Conservation (phyloP, 2,113 vertebrate species). For the Indri indri region DNA sequence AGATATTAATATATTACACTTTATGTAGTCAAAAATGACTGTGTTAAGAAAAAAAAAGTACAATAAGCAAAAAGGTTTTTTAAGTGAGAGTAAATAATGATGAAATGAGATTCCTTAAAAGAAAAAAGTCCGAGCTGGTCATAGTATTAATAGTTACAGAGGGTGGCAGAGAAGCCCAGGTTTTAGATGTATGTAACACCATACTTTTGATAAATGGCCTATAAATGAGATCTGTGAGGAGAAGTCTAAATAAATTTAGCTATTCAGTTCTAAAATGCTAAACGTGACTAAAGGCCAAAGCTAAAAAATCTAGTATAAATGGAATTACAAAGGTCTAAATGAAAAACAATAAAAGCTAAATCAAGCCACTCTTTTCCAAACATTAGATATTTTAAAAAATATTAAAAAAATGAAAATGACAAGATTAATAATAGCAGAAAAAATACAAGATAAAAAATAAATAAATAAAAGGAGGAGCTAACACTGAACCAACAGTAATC, state of each 20-base stretch:
- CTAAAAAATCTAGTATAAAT: conserved; percentile 2
- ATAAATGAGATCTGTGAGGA: neutral
- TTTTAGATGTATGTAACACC: neutral
- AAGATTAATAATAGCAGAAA: neutral
- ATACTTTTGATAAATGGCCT: neutral
- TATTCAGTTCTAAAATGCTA: neutral
- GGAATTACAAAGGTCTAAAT: neutral
- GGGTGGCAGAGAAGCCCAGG: neutral
- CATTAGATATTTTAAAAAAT: neutral
- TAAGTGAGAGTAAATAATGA: neutral
- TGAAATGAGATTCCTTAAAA: neutral
- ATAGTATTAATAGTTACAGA: neutral
- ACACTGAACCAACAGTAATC: neutral
- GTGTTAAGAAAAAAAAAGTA: neutral
- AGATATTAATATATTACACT: neutral
- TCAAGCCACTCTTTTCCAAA: neutral
- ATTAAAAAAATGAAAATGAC: neutral
- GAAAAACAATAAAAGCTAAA: neutral
- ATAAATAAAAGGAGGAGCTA: neutral
- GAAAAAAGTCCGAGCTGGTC: neutral
- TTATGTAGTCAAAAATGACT: neutral
- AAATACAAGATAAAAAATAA: neutral
- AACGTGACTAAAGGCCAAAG: neutral
- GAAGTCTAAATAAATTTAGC: neutral
- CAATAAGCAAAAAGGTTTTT: neutral